Percentiles rank a stretch among this genome's conserved stretches.
These are phyloP conservation scores for Patiria miniata DNA, from an alignment of 35 echinoderm and acorn worm species.

Conservation along the genomic window DNA sequence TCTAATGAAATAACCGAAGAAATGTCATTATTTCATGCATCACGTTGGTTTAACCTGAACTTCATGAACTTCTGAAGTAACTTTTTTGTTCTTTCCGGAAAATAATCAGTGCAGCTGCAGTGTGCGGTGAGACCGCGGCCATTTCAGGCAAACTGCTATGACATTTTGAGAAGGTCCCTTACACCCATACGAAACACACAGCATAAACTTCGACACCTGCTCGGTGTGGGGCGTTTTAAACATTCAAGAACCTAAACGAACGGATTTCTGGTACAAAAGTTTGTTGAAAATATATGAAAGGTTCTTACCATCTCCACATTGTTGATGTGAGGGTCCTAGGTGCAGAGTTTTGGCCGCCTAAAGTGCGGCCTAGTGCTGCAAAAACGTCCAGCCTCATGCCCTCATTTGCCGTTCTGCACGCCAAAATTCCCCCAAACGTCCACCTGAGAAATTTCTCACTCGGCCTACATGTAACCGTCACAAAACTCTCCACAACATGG, in stretches of 20 bases:
- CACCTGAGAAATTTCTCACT: not conserved
- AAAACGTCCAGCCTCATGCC: not conserved
- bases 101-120: too few species aligned
- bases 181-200: not conserved
- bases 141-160: not conserved
- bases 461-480: slow-evolving; percentile 1
- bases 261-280: too few species aligned
- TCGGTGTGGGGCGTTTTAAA: too few species aligned
- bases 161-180: slow-evolving; percentile 12
- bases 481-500: not conserved
- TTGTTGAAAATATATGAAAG: not conserved
- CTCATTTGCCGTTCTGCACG: not conserved
- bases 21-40: too few species aligned
- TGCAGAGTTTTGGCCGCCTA: not conserved
- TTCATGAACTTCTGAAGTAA: too few species aligned
- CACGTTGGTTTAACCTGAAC: too few species aligned
- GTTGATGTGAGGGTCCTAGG: not conserved
- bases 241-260: too few species aligned
- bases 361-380: not conserved
- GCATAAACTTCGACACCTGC: not conserved
- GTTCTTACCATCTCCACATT: slow-evolving; percentile 16
- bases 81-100: too few species aligned
- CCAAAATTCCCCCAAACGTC: not conserved
- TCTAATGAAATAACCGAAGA: too few species aligned
- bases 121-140: not conserved